A percentile compares a stretch with the other conserved stretches of the same genome.
Conservation (phyloP, 2,888 invertebrate species). For the Caenorhabditis sp. region DNA sequence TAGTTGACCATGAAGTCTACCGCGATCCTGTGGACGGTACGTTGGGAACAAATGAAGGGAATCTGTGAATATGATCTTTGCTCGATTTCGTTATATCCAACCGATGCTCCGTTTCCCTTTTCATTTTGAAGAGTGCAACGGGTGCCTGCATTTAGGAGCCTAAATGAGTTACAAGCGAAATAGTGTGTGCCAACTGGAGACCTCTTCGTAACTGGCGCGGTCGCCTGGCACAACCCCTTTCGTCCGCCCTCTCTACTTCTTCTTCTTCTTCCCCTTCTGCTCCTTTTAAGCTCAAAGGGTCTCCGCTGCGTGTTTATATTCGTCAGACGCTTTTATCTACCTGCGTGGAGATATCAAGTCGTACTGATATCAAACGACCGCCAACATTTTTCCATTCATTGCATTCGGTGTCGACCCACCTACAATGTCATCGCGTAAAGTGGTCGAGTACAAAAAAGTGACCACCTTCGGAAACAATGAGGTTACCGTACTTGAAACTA, state of each 20-base stretch:
- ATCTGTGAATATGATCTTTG: too few relatives aligned
- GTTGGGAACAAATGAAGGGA: background rate
- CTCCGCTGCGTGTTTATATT: too few relatives aligned
- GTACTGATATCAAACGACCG: background rate
- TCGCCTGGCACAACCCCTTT: background rate
- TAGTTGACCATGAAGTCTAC: constrained; percentile 43
- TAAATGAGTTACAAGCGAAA: constrained; percentile 24
- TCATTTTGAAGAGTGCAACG: too few relatives aligned
- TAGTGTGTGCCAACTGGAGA: background rate
- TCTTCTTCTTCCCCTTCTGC: too few relatives aligned
- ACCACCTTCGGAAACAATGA: constrained; percentile 9
- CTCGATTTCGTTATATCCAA: too few relatives aligned
- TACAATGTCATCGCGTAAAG: background rate
- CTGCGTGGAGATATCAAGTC: too few relatives aligned
- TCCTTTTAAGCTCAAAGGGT: too few relatives aligned
- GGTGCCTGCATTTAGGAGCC: too few relatives aligned
- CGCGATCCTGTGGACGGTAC: constrained; percentile 39
- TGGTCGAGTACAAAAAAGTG: constrained; percentile 23
- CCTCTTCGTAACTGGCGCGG: background rate
- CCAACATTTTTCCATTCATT: constrained; percentile 24
- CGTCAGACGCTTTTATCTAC: too few relatives aligned
- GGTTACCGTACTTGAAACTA: constrained; percentile 14
- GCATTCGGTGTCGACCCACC: constrained; percentile 3
- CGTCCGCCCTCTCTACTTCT: background rate
- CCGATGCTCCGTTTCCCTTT: too few relatives aligned